These are phyloP conservation scores for Sialia sialis DNA, from an alignment of 2,113 vertebrate genomes.

Conservation along the genomic window DNA sequence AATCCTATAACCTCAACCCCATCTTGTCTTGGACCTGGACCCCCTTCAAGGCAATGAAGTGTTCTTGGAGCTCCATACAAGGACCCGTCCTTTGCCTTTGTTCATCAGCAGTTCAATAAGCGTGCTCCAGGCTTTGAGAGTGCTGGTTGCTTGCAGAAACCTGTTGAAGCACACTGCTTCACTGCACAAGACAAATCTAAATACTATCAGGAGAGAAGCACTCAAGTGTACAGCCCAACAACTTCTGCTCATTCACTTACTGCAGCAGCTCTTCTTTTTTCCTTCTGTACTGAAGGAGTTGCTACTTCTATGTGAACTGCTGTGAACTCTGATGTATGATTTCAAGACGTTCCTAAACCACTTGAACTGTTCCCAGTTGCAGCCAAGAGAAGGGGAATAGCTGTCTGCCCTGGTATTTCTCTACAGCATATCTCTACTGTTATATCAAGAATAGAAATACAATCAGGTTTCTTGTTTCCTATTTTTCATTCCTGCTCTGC, in stretches of 20 bases:
- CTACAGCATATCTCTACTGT: neutral
- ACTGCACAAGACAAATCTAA: neutral
- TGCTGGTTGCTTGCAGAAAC: no score
- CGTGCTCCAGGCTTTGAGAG: no score
- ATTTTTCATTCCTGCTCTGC: neutral
- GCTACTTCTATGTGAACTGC: neutral
- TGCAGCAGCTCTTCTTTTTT: neutral
- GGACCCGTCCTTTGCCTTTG: no score
- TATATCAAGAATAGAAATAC: neutral
- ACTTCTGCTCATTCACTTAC: neutral
- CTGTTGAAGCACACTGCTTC: no score
- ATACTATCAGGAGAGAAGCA: neutral
- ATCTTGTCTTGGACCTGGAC: no score
- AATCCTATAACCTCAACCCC: no score
- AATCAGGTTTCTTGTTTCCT: neutral
- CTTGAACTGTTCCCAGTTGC: neutral
- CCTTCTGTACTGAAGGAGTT: neutral
- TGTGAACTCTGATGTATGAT: neutral
- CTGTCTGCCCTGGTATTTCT: neutral
- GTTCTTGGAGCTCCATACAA: no score
- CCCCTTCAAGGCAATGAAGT: no score
- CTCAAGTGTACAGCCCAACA: neutral
- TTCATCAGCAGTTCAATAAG: no score
- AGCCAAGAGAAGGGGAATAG: neutral
- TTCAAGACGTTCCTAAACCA: neutral